Conservation (phyloP, 2,888 invertebrate species). For the Carterocephalus palaemon region DNA sequence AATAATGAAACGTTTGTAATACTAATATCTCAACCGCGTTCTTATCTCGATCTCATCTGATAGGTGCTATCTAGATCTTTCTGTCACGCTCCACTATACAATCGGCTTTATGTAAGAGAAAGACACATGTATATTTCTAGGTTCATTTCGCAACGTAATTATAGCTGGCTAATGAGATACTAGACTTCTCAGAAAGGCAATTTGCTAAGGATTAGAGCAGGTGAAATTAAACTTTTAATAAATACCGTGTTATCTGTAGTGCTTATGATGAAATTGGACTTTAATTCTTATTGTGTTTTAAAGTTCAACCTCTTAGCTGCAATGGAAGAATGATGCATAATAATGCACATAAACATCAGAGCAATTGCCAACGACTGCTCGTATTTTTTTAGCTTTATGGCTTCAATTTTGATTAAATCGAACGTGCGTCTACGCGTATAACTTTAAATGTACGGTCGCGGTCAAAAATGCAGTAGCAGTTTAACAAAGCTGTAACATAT, state of each 20-base stretch:
- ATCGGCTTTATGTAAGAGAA: slow-evolving; percentile 39
- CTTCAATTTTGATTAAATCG: no score
- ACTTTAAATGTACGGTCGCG: no score
- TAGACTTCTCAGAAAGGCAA: slow-evolving; percentile 51
- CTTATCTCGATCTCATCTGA: slow-evolving; percentile 66
- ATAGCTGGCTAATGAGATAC: slow-evolving; percentile 55
- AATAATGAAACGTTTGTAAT: slow-evolving; percentile 62
- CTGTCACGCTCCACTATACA: slow-evolving; percentile 53
- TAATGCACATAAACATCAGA: not conserved
- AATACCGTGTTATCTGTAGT: slow-evolving; percentile 16
- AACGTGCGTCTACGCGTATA: no score
- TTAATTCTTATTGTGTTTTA: slow-evolving; percentile 18
- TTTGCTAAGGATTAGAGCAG: slow-evolving; percentile 44
- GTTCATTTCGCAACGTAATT: slow-evolving; percentile 57
- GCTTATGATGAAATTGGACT: slow-evolving; percentile 17
- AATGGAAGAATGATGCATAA: not conserved
- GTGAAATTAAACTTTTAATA: slow-evolving; percentile 37
- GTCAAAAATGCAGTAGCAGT: no score
- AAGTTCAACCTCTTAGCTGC: not conserved
- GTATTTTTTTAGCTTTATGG: no score
- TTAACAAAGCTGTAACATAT: no score
- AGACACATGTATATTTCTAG: slow-evolving; percentile 47
- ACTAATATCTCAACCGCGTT: slow-evolving; percentile 57
- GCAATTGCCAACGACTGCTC: no score
- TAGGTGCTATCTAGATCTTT: slow-evolving; percentile 58